Base-by-base conservation (phyloP, 2,888 invertebrate species). In the Philopedon plagiatum region DNA sequence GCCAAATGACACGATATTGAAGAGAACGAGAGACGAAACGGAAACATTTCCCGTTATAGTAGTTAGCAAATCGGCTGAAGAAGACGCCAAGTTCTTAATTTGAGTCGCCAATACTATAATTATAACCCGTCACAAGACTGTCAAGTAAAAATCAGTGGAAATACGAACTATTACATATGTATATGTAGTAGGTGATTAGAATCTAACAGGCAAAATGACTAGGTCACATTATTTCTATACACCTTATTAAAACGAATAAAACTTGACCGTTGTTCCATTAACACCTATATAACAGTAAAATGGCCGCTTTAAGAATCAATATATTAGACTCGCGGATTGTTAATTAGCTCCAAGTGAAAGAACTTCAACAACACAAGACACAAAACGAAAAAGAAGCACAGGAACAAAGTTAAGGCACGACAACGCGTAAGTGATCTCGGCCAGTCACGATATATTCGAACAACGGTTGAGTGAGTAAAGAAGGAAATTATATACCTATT, bases 391-490 rank as follows among this genome's bases (percentile, higher is more conserved):
- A 23, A 46, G 11, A 29, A 29, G 1, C 19, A 18, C 18, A 23
- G 29, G 51, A 63, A 70, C 63, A 65, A 57, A 58, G 57, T 66
- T 46, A 32, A 71, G 37, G 65, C 51, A 71, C 65, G 60, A 49
- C 2, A 2, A 9, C 5, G 58, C 37, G 71, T 71, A 71, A 64
- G 71, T 71, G 71, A 71, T 71, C 71, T 63, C 60, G 41, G 46
- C 61, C 23, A 44, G 71, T 71, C 71, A 71, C 71, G 71, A 71
- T 70, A n/a, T n/a, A 57, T 26, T 8, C 51, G 61, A 66, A 66
- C 71, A 66, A 71, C 62, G 71, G 71, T 71, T 61, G 60, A 66
- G 37, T 62, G 71, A 71, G 66, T 71, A 66, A 71, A 71, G 54
- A 44, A 62, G 71, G 41, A 71, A 71, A 66, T 66, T 65, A 71